These are phyloP conservation scores for Iphiclides podalirius DNA, from an alignment of 2,888 invertebrate genomes.

Conservation along the genomic window DNA sequence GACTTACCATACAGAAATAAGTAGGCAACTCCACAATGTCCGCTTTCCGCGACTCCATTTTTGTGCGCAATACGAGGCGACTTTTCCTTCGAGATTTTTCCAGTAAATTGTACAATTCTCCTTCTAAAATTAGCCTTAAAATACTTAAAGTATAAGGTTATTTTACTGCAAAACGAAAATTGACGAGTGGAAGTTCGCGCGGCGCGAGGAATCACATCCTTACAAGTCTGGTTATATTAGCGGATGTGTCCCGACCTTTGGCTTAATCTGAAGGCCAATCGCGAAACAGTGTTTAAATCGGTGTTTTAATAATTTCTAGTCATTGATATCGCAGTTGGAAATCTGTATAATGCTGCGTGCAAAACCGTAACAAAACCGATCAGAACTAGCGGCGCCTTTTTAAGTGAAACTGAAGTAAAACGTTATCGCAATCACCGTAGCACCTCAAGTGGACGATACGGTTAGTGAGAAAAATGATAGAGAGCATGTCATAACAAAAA, in stretches of 20 bases:
- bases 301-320: background rate
- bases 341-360: conserved; percentile 2
- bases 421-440: conserved; percentile 2
- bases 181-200: background rate
- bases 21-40: conserved; percentile 19
- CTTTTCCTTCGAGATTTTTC: conserved; percentile 14
- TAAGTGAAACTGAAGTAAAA: conserved; percentile 8
- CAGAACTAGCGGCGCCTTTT: conserved; percentile 7
- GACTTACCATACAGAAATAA: conserved; percentile 23
- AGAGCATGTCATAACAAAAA: background rate
- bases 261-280: conserved; percentile 1
- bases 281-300: background rate
- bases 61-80: conserved; percentile 3
- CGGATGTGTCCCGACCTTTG: conserved; percentile 1
- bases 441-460: conserved; percentile 3
- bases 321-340: conserved; percentile 3
- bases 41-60: conserved; percentile 17
- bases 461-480: conserved; percentile 8
- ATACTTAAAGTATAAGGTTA: background rate
- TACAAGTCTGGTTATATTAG: background rate
- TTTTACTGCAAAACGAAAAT: conserved; percentile 1
- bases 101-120: background rate
- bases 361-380: background rate
- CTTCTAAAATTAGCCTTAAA: background rate
- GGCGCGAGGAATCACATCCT: conserved; percentile 1